phyloP scores from a whole-genome alignment of 2,797 vertebrate species.

The Platalea minor region DNA sequence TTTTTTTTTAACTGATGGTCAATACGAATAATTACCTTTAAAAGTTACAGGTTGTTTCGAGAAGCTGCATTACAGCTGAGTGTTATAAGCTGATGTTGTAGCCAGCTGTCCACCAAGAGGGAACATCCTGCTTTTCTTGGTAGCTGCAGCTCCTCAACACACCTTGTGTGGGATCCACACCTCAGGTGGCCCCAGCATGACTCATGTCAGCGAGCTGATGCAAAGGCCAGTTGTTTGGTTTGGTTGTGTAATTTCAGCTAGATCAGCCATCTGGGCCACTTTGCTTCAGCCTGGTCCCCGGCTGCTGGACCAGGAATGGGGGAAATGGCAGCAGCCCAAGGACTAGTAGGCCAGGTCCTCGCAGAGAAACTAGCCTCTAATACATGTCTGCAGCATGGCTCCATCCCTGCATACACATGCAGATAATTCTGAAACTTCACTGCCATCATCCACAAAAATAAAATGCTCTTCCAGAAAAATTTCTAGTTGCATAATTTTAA shows the following conservation, averaged over 20 bases:
- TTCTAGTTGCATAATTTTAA: neutral
- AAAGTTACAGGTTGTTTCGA: neutral
- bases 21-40: neutral
- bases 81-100: neutral
- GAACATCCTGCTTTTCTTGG: neutral
- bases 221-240: neutral
- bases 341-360: neutral
- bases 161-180: neutral
- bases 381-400: fast-evolving
- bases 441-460: neutral
- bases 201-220: neutral
- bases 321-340: neutral
- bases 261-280: neutral
- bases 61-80: neutral
- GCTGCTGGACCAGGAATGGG: neutral
- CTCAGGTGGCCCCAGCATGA: fast-evolving
- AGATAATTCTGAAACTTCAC: neutral
- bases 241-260: neutral
- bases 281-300: neutral
- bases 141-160: neutral
- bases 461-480: neutral
- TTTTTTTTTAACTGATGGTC: neutral
- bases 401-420: neutral
- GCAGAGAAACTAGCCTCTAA: neutral
- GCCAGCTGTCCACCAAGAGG: neutral